Base-by-base conservation (phyloP, 2,797 vertebrate genomes). In the Bovichtus variegatus region DNA sequence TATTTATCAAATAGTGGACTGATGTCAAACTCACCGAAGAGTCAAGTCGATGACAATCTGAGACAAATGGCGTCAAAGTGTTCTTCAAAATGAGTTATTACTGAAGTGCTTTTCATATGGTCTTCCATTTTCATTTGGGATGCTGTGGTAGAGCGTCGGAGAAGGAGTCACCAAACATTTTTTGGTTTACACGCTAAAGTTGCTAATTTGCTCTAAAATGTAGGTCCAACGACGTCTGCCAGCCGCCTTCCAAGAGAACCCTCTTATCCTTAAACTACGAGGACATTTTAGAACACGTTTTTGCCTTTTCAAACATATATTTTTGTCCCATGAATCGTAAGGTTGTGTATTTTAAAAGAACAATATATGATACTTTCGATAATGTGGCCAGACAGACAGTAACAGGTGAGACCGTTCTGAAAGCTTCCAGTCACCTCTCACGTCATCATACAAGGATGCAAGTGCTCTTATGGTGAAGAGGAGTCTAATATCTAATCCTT, bases 401-500 rank as follows among this genome's bases (percentile, higher is more conserved):
- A 89, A 84, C 89, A 87, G 71, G 84, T 88, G 70, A 73, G 65
- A 78, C 59, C 53, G 34, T 74, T 76, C 27, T 89, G 55, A 80
- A 74, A 69, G 75, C 65, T 59, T 85, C 43, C 61, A 61, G 67
- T 81, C 77, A 81, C 86, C 83, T 80, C 68, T 87, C 71, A 76
- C 58, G 74, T 74, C 69, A 72, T 63, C 68, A 70, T 54, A 59
- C 73, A 73, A 60, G 46, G 54, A 87, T 83, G 71, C 43, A 82
- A 80, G 82, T 71, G 81, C 80, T 87, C 84, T 84, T 74, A 82
- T 83, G 85, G 80, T 87, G 86, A 82, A 85, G 76, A 84, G 81
- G 76, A 86, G 72, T 83, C 80, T 72, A 75, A 90, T 91, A 87
- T 89, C 62, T 87, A 84, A 89, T 91, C 89, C 80, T 82, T 67